These are phyloP conservation scores for Acronicta alni DNA, from an alignment of 2,888 invertebrate species.

Conservation along the genomic window DNA sequence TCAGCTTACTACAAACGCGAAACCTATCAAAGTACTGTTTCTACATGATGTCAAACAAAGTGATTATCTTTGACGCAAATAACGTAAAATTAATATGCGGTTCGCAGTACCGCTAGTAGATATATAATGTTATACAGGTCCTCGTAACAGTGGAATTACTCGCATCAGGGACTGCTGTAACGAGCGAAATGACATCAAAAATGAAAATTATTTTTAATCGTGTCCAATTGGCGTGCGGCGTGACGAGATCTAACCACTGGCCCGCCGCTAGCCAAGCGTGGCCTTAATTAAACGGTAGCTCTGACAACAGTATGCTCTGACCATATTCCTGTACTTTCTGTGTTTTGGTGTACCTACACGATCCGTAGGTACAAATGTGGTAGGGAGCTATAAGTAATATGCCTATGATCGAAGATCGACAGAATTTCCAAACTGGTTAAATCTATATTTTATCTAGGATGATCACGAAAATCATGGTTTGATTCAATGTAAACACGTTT, in stretches of 20 bases:
- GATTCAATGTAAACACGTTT: no score
- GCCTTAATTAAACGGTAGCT: slow-evolving; percentile 83
- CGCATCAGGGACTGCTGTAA: slow-evolving; percentile 80
- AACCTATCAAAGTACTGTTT: background rate
- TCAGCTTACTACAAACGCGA: background rate
- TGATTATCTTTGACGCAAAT: slow-evolving; percentile 44
- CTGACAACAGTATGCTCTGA: slow-evolving; percentile 62
- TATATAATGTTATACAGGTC: slow-evolving; percentile 43
- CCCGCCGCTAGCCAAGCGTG: slow-evolving; percentile 77
- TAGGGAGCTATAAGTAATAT: no score
- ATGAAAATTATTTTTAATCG: slow-evolving; percentile 89
- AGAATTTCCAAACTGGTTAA: no score
- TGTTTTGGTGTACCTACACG: slow-evolving; percentile 8
- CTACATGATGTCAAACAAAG: slow-evolving; percentile 19
- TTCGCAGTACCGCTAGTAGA: slow-evolving; percentile 38
- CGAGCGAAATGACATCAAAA: slow-evolving; percentile 86
- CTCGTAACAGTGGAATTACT: slow-evolving; percentile 76
- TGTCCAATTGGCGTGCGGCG: slow-evolving; percentile 82
- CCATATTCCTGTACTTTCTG: slow-evolving; percentile 40
- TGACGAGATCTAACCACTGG: slow-evolving; percentile 74
- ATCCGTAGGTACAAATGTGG: background rate
- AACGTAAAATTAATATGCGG: slow-evolving; percentile 38
- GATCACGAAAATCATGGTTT: no score
- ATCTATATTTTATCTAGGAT: no score
- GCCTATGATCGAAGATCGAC: no score